Evolutionary conservation across 2,797 vertebrate genomes (phyloP), one percentile per base, ranked within the genome.

Genomic region (Uromys caudimaculatus): DNA sequence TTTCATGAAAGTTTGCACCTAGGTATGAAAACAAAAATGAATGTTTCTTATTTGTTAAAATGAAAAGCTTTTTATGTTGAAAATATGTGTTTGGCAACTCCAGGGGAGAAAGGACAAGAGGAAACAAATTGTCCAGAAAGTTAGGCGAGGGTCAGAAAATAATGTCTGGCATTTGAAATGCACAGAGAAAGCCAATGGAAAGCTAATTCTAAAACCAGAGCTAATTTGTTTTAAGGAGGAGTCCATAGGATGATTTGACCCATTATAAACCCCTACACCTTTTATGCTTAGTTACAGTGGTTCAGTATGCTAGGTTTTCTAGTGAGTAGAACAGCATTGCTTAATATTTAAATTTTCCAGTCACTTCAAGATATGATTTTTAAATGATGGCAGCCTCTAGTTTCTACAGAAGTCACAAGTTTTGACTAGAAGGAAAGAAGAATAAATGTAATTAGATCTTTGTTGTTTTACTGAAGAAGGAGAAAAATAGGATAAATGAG

Each of bases 171-270:
- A 96, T 94, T 95, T 93, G 93, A 97, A 67, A n/a, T 76, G 76
- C 85, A 71, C 4, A 35, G 52, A 52, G 90, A 94, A 95, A 97
- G 79, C 69, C 94, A 87, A 54, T 77, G 64, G 89, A 78, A 96
- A 89, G 79, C 86, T 96, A 96, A 77, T 89, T 95, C 77, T 96
- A 35, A 90, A 97, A 95, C 64, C 60, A 92, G 86, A 96, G 92
- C 71, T 95, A 91, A 96, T 89, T 95, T 95, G 35, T 95, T 47
- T 82, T 89, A 90, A 92, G 71, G 1, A 96, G 38, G 91, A 96
- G 73, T 79, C 90, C 93, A 94, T 95, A 41, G 0, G 19, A 12
- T 85, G 77, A 56, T 83, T 50, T 60, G 93, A 82, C 82, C 85
- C 69, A 79, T 2, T 75, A 44, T 69, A 19, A 78, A 75, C 60